A percentile compares a stretch with the other conserved stretches of the same genome.
phyloP scores from a whole-genome alignment of 2,888 invertebrate genomes.

The Vannuccia rotundouncinata region DNA sequence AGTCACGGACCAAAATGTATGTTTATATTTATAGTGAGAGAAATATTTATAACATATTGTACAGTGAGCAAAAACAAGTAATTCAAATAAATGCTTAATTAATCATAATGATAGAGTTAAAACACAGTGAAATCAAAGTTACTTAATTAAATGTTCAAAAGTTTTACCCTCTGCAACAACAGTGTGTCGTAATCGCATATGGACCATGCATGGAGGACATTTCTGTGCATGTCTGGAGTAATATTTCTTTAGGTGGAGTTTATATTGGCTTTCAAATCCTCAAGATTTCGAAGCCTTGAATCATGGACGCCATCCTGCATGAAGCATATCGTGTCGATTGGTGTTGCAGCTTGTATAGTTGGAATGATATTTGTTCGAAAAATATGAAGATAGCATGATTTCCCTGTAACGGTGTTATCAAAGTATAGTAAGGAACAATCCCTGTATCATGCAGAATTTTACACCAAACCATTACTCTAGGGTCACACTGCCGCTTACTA shows the following conservation, averaged over 20 bases:
- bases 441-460: constrained; percentile 27
- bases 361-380: constrained; percentile 28
- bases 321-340: background rate
- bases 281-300: background rate
- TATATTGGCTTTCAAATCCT: background rate
- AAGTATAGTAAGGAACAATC: constrained; percentile 38
- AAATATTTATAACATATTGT: background rate
- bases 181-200: background rate
- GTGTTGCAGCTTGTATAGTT: background rate
- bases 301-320: constrained; percentile 18
- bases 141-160: constrained; percentile 5
- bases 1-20: background rate
- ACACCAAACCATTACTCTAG: constrained; percentile 24
- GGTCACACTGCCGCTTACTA: constrained; percentile 29
- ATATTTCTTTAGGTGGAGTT: background rate
- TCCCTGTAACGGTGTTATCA: constrained; percentile 30
- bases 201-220: background rate
- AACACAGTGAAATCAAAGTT: background rate
- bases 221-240: background rate
- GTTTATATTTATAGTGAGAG: background rate
- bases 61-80: background rate
- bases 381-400: constrained; percentile 34
- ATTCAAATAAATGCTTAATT: background rate
- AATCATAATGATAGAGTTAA: background rate
- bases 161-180: background rate